Percentiles rank a stretch among this genome's conserved stretches.
Conservation (phyloP, 2,113 vertebrate species). For the Lepus americanus region DNA sequence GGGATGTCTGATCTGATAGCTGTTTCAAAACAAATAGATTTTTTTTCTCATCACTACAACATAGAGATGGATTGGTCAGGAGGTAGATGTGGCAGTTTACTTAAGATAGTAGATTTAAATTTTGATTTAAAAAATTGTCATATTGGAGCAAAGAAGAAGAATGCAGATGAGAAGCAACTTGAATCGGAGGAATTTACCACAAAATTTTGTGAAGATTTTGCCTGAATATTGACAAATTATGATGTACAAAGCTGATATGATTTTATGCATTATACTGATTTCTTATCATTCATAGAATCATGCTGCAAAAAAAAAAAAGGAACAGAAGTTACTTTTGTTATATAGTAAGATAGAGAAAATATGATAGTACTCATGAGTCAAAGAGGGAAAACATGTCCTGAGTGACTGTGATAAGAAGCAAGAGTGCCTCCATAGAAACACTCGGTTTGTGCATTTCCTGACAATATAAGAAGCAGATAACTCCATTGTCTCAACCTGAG, state of each 20-base stretch:
- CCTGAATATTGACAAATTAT: slow-evolving; percentile 16
- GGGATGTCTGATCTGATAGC: not conserved
- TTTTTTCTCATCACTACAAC: not conserved
- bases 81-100: not conserved
- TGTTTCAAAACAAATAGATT: not conserved
- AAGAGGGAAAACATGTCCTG: slow-evolving; percentile 8
- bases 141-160: not conserved
- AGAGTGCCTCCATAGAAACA: not conserved
- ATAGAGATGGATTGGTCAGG: not conserved
- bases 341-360: slow-evolving; percentile 28
- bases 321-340: not conserved
- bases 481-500: not conserved
- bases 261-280: not conserved
- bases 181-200: not conserved
- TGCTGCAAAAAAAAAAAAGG: not conserved
- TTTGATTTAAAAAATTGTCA: not conserved
- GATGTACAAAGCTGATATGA: not conserved
- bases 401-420: not conserved
- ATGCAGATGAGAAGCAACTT: not conserved
- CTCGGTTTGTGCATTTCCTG: not conserved
- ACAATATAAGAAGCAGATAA: not conserved
- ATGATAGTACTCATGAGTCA: slow-evolving; percentile 1
- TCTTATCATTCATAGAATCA: slow-evolving; percentile 16
- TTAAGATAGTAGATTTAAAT: not conserved
- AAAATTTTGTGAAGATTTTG: slow-evolving; percentile 27